A percentile compares a stretch with the other conserved stretches of the same genome.
Conservation (phyloP, 92 coral and sea anemone genomes). For the Virgularia gustaviana region DNA sequence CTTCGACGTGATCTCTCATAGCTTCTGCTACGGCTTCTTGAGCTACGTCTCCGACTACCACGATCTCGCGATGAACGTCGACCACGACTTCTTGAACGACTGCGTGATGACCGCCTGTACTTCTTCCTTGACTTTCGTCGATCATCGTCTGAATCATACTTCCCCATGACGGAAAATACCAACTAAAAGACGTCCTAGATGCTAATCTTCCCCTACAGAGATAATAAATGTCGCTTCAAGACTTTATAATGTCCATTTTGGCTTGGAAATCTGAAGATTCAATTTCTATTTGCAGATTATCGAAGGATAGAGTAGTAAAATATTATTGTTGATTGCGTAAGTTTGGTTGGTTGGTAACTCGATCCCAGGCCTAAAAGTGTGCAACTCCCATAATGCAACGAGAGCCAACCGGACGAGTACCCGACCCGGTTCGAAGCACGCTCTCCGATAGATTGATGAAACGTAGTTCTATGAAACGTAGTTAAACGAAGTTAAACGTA, state of each 20-base stretch:
- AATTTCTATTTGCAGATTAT: neutral
- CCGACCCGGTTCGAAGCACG: no score
- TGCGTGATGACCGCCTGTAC: slow-evolving; percentile 37
- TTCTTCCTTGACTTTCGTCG: slow-evolving; percentile 50
- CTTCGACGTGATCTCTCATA: slow-evolving; percentile 18
- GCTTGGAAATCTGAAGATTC: neutral
- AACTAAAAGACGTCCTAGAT: neutral
- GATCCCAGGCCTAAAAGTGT: no score
- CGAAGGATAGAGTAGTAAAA: no score
- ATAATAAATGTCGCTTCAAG: neutral
- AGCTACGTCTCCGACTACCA: slow-evolving; percentile 20
- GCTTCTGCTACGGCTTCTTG: slow-evolving; percentile 13
- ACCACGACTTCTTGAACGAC: slow-evolving; percentile 42
- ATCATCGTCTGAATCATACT: slow-evolving; percentile 74
- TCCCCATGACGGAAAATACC: slow-evolving; percentile 56
- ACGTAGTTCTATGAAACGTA: no score
- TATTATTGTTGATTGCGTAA: no score
- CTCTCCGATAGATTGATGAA: no score
- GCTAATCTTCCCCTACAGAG: neutral
- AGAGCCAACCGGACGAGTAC: no score
- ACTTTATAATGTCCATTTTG: neutral
- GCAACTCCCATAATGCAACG: no score
- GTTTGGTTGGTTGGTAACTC: no score
- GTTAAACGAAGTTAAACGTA: no score
- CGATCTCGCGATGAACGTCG: slow-evolving; percentile 16